Evolutionary conservation across 2,888 invertebrate genomes (phyloP), one percentile per base, ranked within the genome.

Genomic region (Nemotelus pantherinus): DNA sequence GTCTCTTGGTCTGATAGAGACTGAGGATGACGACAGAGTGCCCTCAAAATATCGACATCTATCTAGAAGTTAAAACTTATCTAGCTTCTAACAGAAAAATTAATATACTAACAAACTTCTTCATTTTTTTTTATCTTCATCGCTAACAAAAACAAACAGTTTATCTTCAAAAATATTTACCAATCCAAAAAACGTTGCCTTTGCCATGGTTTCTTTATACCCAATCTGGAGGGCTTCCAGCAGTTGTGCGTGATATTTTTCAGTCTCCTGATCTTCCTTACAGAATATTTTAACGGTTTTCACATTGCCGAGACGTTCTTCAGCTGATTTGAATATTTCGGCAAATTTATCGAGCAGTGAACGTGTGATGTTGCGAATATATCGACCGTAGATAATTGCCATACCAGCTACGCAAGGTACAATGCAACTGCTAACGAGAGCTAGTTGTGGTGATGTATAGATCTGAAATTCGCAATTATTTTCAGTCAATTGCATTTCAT

Each of bases 201-300:
- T 92, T 3, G 96, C 96, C 81, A 93, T 88, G 2, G 96, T 94
- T 86, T 99, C 98, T 83, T 93, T 94, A 84, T 95, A 95, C 2
- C 95, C 95, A 76, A 98, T 88, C 58, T 89, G 84, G 77, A 98
- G 87, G 41, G 98, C 91, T 65, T 92, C 89, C 47, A 91, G 88
- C 77, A 98, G 91, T 82, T 92, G 91, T 0, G 86, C 84, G 53
- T 89, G 88, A 84, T 96, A 98, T 0, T 88, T 86, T 4, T 89
- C 85, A 70, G 92, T 90, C 88, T 99, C 99, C 77, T 90, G 90
- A 6, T 88, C 84, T 86, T 99, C 98, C 83, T 95, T 94, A 25
- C 94, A 95, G 86, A 99, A 97, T 45, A 94, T 93, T 87, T 97
- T 94, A 0, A 99, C 98, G 2, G 98, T 98, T 84, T 96, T 91